A percentile compares a stretch with the other conserved stretches of the same genome.
Conservation (phyloP, 2,113 vertebrate species). For the Gobius niger region DNA sequence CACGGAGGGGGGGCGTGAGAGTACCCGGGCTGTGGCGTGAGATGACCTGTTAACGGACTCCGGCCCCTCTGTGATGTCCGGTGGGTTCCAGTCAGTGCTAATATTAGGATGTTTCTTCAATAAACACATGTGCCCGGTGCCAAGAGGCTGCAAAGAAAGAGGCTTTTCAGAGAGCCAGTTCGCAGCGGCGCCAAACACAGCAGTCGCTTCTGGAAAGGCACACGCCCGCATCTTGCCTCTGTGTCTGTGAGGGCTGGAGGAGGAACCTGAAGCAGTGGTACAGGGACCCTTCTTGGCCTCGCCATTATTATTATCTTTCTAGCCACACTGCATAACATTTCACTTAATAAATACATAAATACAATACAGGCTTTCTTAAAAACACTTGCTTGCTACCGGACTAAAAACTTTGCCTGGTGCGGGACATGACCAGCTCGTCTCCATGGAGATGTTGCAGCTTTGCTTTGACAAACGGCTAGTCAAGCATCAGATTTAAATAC, state of each 20-base stretch:
- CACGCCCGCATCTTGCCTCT: constrained; percentile 45
- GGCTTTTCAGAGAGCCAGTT: constrained; percentile 69
- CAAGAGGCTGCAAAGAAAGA: constrained; percentile 71
- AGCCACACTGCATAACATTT: too few species aligned
- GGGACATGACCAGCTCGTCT: too few species aligned
- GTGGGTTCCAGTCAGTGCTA: constrained; percentile 52
- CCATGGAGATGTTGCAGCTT: too few species aligned
- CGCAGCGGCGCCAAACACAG: constrained; percentile 72
- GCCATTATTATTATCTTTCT: too few species aligned
- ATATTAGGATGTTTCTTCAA: constrained; percentile 58
- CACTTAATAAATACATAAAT: too few species aligned
- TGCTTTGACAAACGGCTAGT: too few species aligned
- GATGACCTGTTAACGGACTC: background rate
- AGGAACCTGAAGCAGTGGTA: constrained; percentile 19
- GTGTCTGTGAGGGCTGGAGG: constrained; percentile 33
- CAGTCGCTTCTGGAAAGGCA: constrained; percentile 80
- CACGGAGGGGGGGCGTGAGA: background rate
- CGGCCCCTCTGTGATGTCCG: constrained; percentile 21
- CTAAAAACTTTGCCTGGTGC: too few species aligned
- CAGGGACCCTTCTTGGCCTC: background rate
- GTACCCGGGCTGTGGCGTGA: constrained; percentile 1
- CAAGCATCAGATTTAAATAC: too few species aligned
- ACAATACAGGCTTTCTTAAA: too few species aligned
- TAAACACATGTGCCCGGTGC: constrained; percentile 34
- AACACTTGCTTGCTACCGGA: too few species aligned